These are phyloP conservation scores for Thalassophryne amazonica DNA, from an alignment of 2,797 vertebrate species.

Conservation along the genomic window DNA sequence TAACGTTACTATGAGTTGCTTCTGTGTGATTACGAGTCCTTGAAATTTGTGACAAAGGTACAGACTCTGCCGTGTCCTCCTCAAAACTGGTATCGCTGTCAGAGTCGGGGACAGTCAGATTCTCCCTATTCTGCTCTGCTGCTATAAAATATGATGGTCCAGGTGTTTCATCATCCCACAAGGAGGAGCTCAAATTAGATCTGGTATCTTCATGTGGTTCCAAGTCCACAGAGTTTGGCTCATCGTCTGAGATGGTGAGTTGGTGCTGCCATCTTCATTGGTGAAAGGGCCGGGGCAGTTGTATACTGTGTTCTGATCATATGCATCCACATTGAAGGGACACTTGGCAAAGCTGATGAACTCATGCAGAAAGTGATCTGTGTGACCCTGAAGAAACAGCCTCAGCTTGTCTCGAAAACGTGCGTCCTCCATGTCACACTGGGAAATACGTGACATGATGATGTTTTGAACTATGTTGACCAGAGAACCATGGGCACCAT, in stretches of 20 bases:
- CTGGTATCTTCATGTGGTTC: slow-evolving; percentile 60
- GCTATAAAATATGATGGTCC: slow-evolving; percentile 89
- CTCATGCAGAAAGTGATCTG: slow-evolving; percentile 94
- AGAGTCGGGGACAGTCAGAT: slow-evolving; percentile 77
- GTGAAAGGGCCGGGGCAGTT: slow-evolving; percentile 87
- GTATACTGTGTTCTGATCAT: slow-evolving; percentile 90
- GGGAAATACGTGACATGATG: slow-evolving; percentile 90
- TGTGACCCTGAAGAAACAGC: slow-evolving; percentile 88
- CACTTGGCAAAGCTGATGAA: slow-evolving; percentile 91
- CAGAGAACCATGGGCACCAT: slow-evolving; percentile 87
- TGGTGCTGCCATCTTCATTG: slow-evolving; percentile 86
- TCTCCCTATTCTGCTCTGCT: slow-evolving; percentile 66
- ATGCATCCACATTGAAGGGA: slow-evolving; percentile 92
- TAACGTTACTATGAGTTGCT: slow-evolving; percentile 7
- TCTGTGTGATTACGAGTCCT: slow-evolving; percentile 27
- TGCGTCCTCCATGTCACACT: slow-evolving; percentile 85
- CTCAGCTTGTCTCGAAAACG: slow-evolving; percentile 86
- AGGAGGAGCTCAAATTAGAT: slow-evolving; percentile 73
- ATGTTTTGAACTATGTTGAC: slow-evolving; percentile 92
- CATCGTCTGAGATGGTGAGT: slow-evolving; percentile 89
- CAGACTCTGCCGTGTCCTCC: slow-evolving; percentile 66
- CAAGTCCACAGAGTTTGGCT: slow-evolving; percentile 58
- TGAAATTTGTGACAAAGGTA: slow-evolving; percentile 31
- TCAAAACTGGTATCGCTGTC: slow-evolving; percentile 82
- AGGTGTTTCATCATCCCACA: slow-evolving; percentile 96